A percentile compares a stretch with the other conserved stretches of the same genome.
These are phyloP conservation scores for Hemithea aestivaria DNA, from an alignment of 2,888 invertebrate species.

Conservation along the genomic window DNA sequence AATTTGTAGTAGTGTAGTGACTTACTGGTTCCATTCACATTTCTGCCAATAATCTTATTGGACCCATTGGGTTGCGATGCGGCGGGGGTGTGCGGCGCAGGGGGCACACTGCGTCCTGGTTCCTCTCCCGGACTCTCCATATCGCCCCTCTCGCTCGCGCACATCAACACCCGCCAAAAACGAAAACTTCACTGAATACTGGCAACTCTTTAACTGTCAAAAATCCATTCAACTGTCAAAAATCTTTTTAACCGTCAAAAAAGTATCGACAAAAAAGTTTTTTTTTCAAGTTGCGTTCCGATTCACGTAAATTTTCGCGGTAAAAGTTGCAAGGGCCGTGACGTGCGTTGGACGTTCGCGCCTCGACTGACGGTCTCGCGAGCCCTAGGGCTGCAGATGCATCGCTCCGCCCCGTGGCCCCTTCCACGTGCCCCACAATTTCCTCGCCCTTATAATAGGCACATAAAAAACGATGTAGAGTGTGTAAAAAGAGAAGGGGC, in stretches of 20 bases:
- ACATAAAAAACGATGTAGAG: slow-evolving; percentile 59
- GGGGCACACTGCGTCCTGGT: slow-evolving; percentile 63
- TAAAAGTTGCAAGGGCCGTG: slow-evolving; percentile 42
- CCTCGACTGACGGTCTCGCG: slow-evolving; percentile 65
- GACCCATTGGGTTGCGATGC: slow-evolving; percentile 72
- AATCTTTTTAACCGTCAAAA: slow-evolving; percentile 21
- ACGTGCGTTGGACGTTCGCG: slow-evolving; percentile 62
- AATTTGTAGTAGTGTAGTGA: slow-evolving; percentile 39
- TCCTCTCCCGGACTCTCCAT: slow-evolving; percentile 76
- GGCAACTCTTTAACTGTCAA: slow-evolving; percentile 25
- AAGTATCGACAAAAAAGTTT: slow-evolving; percentile 3
- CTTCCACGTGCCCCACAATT: slow-evolving; percentile 63
- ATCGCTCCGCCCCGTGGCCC: slow-evolving; percentile 70
- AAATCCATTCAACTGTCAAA: slow-evolving; percentile 25
- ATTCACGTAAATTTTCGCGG: slow-evolving; percentile 38
- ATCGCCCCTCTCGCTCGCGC: slow-evolving; percentile 67
- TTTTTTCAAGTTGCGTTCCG: slow-evolving; percentile 20
- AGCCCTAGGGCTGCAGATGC: slow-evolving; percentile 68
- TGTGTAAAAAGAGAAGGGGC: slow-evolving; percentile 32
- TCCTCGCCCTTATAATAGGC: slow-evolving; percentile 62
- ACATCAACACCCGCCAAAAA: slow-evolving; percentile 71
- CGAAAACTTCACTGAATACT: slow-evolving; percentile 58
- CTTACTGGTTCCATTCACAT: slow-evolving; percentile 83
- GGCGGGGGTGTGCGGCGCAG: slow-evolving; percentile 64
- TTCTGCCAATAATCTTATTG: slow-evolving; percentile 82